Percentiles rank a stretch among this genome's conserved stretches.
Evolutionary conservation across 2,888 invertebrate species (phyloP).

Genomic region (Caprella mutica): DNA sequence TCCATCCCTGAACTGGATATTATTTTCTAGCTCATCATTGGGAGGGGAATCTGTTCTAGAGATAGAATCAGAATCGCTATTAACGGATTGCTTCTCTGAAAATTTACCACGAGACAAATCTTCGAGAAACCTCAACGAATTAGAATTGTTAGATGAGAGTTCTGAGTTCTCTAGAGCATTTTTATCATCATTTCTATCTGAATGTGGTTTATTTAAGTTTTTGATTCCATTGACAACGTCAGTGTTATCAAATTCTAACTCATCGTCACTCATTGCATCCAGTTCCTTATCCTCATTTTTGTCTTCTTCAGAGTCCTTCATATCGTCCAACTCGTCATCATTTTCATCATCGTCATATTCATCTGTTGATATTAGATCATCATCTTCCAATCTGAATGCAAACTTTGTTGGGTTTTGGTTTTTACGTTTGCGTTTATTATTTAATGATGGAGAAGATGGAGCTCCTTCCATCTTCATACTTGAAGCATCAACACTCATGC

Average conservation of each 20-base stretch:
- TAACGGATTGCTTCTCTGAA: slow-evolving; percentile 42
- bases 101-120: slow-evolving; percentile 67
- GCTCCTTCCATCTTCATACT: slow-evolving; percentile 41
- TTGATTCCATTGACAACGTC: slow-evolving; percentile 36
- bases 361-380: slow-evolving; percentile 48
- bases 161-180: slow-evolving; percentile 22
- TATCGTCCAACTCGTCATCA: slow-evolving; percentile 37
- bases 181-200: slow-evolving; percentile 18
- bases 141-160: slow-evolving; percentile 38
- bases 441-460: slow-evolving; percentile 45
- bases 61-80: slow-evolving; percentile 26
- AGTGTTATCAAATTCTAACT: slow-evolving; percentile 37
- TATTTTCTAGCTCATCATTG: slow-evolving; percentile 29
- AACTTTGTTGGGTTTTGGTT: slow-evolving; percentile 75
- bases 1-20: slow-evolving; percentile 28
- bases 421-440: slow-evolving; percentile 62
- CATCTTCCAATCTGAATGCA: slow-evolving; percentile 45
- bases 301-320: slow-evolving; percentile 35
- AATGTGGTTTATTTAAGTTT: slow-evolving; percentile 30
- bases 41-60: slow-evolving; percentile 27
- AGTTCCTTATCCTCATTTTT: slow-evolving; percentile 31
- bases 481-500: slow-evolving; percentile 35
- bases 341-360: slow-evolving; percentile 35
- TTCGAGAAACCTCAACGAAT: slow-evolving; percentile 64
- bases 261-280: slow-evolving; percentile 36